Conservation (phyloP, 2,113 vertebrate species). For the Clarias gariepinus region DNA sequence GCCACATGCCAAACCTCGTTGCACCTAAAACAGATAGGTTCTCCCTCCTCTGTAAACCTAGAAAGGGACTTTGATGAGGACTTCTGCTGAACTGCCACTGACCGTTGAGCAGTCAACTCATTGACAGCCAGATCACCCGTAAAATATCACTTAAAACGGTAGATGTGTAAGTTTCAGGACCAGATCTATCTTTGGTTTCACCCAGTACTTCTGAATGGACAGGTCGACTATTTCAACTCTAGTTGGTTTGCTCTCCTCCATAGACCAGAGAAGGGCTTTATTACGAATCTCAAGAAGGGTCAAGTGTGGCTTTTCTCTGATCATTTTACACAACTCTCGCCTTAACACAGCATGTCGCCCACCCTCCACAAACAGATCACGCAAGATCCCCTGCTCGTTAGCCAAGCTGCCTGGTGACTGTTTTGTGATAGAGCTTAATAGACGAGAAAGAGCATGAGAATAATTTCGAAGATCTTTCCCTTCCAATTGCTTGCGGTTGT, state of each 20-base stretch:
- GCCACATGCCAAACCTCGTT: no score
- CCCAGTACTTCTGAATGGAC: not conserved
- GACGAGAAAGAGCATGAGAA: conserved; percentile 32
- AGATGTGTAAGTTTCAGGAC: not conserved
- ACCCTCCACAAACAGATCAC: conserved; percentile 40
- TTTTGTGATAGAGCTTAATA: conserved; percentile 1
- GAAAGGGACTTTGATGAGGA: no score
- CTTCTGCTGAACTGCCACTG: no score
- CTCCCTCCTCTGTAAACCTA: no score
- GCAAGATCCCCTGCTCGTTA: no score
- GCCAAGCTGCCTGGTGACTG: not conserved
- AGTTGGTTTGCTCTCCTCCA: not conserved
- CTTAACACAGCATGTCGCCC: not conserved
- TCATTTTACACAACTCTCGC: not conserved
- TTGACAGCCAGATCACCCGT: conserved; percentile 11
- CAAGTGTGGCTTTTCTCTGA: conserved; percentile 32
- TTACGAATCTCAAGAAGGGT: no score
- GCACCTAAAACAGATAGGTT: no score
- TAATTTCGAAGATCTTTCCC: conserved; percentile 24
- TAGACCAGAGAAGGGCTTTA: no score
- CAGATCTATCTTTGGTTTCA: not conserved
- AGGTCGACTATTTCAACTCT: not conserved
- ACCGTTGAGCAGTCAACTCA: conserved; percentile 21
- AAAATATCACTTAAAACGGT: conserved; percentile 18
- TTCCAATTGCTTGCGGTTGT: conserved; percentile 8